Evolutionary conservation across 2,113 vertebrate species (phyloP), one percentile per base, ranked within the genome.

Genomic region (Hiodon tergisus): DNA sequence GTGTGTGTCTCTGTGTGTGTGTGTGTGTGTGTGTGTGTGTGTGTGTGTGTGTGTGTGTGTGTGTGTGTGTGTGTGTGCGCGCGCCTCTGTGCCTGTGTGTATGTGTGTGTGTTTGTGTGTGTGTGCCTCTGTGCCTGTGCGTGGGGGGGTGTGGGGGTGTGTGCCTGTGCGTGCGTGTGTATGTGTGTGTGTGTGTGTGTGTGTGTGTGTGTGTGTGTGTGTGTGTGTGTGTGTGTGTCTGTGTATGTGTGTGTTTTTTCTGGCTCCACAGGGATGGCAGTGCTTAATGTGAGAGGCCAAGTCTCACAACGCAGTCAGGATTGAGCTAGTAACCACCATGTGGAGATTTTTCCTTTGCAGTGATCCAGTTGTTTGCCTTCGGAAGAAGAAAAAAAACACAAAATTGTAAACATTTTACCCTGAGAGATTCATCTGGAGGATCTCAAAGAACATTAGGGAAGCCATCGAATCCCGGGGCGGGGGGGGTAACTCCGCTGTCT

Each of bases 401-500:
- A 48, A 46, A 51, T 65, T 78, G 69, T 61, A 14, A 48, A 46
- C 46, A 73, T 61, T 74, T 67, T 17, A 50, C 52, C 59, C 63
- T 70, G 73, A 69, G 74, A 50, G 73, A 75, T 53, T 78, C 72
- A 67, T 72, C 50, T 76, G 82, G 82, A 77, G 72, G 62, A 75
- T 71, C 65, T 79, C 79, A 78, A 80, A 52, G 48, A 78, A 66
- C 72, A 77, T 52, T 0, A n/a, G 72, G 13, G 31, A 76, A 78
- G 76, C 80, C 68, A 75, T 78, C 72, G 53, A 71, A 16, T 73
- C 72, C 67, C 55, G 80, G 67, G 72, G 67, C 79, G 79, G 77
- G 77, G 69, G 69, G 74, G 77, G 79, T 79, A 79, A 82, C 80
- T 76, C 73, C 61, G 54, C 65, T 77, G 76, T 63, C 73, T 77